Evolutionary conservation across 1,140 invertebrate genomes (phyloP), one percentile per base, ranked within the genome.

Genomic region (Papilio helenus): DNA sequence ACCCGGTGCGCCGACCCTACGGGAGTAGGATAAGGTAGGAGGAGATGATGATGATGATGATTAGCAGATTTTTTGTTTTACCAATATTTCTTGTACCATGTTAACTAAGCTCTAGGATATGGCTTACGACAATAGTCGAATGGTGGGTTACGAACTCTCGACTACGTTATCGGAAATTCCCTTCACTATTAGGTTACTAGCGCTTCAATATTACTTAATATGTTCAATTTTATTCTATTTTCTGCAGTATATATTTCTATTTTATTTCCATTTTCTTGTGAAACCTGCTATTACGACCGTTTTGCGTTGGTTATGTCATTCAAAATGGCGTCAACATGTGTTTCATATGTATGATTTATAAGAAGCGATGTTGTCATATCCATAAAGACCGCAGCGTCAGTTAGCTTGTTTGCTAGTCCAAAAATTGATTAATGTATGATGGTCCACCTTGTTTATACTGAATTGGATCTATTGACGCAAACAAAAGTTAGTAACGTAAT

Each of bases 321-420:
- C 61, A 68, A 68, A 68, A 68, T 68, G 61, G 61, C 61, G 61
- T 68, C 61, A 68, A 68, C 26, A 68, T 68, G 26, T 68, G 61
- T 29, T 68, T 29, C 61, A 68, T 68, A 34, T 68, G 61, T 76
- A 76, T 76, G 46, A 76, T 76, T 76, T 76, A 76, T 51, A 76
- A 51, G 42, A 76, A 76, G 73, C 46, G 73, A 76, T 76, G 73
- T 76, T 76, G 26, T 76, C 73, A 55, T 51, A 55, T 26, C 46
- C 20, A 73, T 46, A 44, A 26, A 49, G 72, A 20, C 8, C 42
- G 42, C 72, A 46, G n/a, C 18, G 14, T 14, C 72, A 44, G 61
- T 29, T 26, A 34, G 12, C 61, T 12, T 68, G 26, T 68, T 68
- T 68, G 61, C 12, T 68, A 68, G 61, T 29, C 61, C 26, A 68